A percentile compares a stretch with the other conserved stretches of the same genome.
These are phyloP conservation scores for Andricus curvator DNA, from an alignment of 2,888 invertebrate species.

Conservation along the genomic window DNA sequence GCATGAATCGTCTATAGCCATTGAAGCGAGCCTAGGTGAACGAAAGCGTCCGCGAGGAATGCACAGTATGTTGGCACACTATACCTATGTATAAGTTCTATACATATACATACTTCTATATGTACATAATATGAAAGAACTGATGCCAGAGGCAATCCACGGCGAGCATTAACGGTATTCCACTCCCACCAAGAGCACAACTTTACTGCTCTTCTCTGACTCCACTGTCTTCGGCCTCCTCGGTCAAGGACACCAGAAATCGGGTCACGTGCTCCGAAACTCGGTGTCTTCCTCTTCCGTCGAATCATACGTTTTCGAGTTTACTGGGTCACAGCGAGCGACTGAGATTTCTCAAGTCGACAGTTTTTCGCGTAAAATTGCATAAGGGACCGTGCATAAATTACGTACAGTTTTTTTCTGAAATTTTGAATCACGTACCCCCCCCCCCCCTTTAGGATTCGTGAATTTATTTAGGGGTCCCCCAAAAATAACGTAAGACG, in stretches of 20 bases:
- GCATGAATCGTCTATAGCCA: conserved; percentile 35
- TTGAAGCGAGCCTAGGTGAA: conserved; percentile 39
- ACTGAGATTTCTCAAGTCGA: neutral
- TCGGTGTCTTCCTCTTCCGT: conserved; percentile 42
- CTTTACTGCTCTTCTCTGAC: conserved; percentile 53
- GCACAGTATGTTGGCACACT: conserved; percentile 48
- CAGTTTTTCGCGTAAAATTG: no score
- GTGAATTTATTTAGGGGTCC: no score
- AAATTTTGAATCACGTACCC: no score
- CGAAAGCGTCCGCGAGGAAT: conserved; percentile 46
- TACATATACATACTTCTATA: no score
- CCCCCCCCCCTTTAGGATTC: no score
- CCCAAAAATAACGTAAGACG: no score
- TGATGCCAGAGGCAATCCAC: conserved; percentile 29
- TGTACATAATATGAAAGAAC: neutral
- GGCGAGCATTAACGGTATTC: conserved; percentile 67
- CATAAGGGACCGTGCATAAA: no score
- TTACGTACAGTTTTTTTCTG: no score
- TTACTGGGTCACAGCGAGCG: conserved; percentile 1
- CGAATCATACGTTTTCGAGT: conserved; percentile 29
- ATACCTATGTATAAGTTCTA: conserved; percentile 37
- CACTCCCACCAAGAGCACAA: conserved; percentile 59
- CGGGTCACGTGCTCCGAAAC: conserved; percentile 67
- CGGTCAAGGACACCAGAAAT: conserved; percentile 75
- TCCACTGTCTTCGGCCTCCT: conserved; percentile 65